Percentiles rank a stretch among this genome's conserved stretches.
These are phyloP conservation scores for Notolabrus celidotus DNA, from an alignment of 2,797 vertebrate species.

Conservation along the genomic window DNA sequence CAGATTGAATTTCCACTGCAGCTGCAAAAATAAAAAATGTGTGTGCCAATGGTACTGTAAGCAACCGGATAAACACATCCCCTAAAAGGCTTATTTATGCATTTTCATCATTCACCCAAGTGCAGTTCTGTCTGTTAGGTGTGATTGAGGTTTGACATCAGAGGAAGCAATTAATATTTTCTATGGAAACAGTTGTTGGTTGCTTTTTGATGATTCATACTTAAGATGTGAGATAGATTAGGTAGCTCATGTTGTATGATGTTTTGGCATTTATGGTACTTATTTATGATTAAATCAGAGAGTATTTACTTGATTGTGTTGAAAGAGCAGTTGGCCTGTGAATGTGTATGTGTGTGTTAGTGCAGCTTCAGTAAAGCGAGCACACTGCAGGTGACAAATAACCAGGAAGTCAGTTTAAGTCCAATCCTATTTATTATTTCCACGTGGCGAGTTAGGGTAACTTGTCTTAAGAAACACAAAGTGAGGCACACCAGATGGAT, in stretches of 20 bases:
- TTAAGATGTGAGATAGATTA: conserved; percentile 6
- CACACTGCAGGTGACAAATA: conserved; percentile 19
- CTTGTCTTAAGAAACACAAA: conserved; percentile 44
- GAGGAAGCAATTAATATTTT: conserved; percentile 48
- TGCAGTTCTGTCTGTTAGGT: conserved; percentile 26
- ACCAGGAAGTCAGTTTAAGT: neutral
- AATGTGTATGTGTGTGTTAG: neutral
- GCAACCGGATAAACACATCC: conserved; percentile 32
- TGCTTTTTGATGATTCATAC: conserved; percentile 26
- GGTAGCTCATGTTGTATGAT: conserved; percentile 16
- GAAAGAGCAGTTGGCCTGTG: neutral
- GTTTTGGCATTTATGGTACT: conserved; percentile 9
- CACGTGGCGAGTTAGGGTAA: conserved; percentile 26
- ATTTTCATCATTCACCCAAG: conserved; percentile 48
- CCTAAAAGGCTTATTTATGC: conserved; percentile 56
- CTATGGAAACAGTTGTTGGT: conserved; percentile 20
- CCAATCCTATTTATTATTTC: conserved; percentile 37
- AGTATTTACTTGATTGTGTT: conserved; percentile 10
- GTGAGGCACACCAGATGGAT: conserved; percentile 41
- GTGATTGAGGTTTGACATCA: conserved; percentile 54
- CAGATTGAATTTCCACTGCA: conserved; percentile 30
- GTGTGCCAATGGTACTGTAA: conserved; percentile 18
- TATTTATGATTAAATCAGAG: conserved; percentile 32
- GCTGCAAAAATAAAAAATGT: conserved; percentile 15
- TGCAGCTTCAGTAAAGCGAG: conserved; percentile 4